A percentile compares a stretch with the other conserved stretches of the same genome.
These are phyloP conservation scores for Drosophila subobscura DNA, from an alignment of 1,140 invertebrate genomes.

Conservation along the genomic window DNA sequence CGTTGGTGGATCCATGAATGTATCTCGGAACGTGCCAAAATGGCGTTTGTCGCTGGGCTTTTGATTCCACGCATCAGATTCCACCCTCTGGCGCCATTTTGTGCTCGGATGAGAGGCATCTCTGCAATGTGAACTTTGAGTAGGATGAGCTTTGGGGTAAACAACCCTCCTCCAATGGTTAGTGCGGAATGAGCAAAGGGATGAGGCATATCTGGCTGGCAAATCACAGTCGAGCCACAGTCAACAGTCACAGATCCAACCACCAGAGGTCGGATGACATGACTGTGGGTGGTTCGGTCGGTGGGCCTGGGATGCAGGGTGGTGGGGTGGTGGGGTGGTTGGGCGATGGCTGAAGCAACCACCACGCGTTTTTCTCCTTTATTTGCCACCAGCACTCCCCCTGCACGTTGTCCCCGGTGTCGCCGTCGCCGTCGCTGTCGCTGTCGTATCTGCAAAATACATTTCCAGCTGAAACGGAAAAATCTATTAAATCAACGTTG, in stretches of 20 bases:
- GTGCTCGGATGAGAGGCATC: neutral
- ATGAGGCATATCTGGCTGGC: neutral
- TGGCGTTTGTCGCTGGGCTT: conserved; percentile 1
- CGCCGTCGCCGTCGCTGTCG: conserved; percentile 35
- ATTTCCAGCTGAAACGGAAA: conserved; percentile 76
- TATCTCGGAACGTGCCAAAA: neutral
- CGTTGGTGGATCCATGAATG: neutral
- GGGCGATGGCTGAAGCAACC: conserved; percentile 3
- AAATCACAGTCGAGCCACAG: conserved; percentile 36
- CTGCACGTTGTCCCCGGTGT: conserved; percentile 28
- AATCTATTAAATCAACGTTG: conserved; percentile 83
- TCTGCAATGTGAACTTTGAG: too few species aligned
- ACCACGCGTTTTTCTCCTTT: conserved; percentile 9
- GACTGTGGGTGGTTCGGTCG: conserved; percentile 23
- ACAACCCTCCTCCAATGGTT: too few species aligned
- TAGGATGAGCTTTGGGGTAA: neutral
- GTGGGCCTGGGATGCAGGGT: too few species aligned
- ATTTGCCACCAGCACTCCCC: conserved; percentile 20
- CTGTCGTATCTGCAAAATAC: conserved; percentile 74
- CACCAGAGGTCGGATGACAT: conserved; percentile 3
- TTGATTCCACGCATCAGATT: neutral
- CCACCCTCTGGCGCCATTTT: conserved; percentile 11
- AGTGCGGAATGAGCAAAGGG: neutral
- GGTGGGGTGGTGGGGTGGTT: neutral
- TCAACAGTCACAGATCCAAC: neutral